A percentile compares a stretch with the other conserved stretches of the same genome.
phyloP scores from a whole-genome alignment of 2,797 vertebrate species.

The Sarcoramphus papa region DNA sequence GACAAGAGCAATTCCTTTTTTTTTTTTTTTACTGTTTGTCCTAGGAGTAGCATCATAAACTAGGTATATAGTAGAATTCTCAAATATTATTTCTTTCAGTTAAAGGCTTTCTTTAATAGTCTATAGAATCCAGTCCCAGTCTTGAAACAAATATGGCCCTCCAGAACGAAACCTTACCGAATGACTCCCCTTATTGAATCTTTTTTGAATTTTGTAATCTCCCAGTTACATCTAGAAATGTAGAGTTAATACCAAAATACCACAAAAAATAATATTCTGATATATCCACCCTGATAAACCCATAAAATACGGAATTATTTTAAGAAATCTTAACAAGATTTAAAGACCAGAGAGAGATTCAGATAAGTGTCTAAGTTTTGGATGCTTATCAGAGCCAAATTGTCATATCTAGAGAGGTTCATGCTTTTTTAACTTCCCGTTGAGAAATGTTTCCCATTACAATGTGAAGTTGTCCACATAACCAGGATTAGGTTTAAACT shows the following conservation, averaged over 20 bases:
- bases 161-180: not conserved
- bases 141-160: not conserved
- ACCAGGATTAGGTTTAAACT: not conserved
- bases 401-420: not conserved
- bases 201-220: not conserved
- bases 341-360: not conserved
- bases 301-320: not conserved
- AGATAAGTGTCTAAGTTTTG: not conserved
- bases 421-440: not conserved
- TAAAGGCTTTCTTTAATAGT: not conserved
- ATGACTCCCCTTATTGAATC: fast-evolving
- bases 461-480: not conserved
- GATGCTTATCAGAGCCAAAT: not conserved
- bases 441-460: not conserved
- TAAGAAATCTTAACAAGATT: not conserved
- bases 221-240: not conserved
- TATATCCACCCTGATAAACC: not conserved
- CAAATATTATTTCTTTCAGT: not conserved
- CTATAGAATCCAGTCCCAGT: not conserved
- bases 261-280: not conserved
- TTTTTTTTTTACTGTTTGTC: not conserved
- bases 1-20: not conserved
- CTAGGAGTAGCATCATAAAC: not conserved
- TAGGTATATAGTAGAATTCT: not conserved
- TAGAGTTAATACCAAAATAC: not conserved